Base-by-base conservation (phyloP, 1,140 invertebrate species). In the Ptiloglossa arizonensis region DNA sequence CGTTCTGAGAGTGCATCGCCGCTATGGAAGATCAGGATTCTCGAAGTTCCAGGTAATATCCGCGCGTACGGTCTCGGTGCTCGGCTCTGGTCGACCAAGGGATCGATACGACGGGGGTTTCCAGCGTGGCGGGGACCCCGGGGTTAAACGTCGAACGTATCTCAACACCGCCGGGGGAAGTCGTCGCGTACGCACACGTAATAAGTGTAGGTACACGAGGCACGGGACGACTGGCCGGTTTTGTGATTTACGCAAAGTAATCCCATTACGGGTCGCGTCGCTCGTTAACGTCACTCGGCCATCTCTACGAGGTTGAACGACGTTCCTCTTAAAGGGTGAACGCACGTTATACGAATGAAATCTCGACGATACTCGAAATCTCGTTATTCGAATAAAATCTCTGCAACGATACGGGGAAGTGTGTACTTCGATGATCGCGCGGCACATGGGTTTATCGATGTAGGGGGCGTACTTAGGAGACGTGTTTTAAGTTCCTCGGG, bases 221-320 rank as follows among this genome's bases (percentile, higher is more conserved):
- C 57, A 19, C 69, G 24, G 57, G 72, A 69, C n/a, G 70, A 75
- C 48, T 50, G 63, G 76, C 48, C 80, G 62, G 76, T 68, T 80
- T 80, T 52, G 77, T 88, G 87, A 87, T 88, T 88, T 88, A 88
- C 86, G 86, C 85, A 87, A 88, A 88, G 80, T 88, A 86, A 88
- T 88, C 85, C 74, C 82, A 88, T 86, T 88, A 85, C 80, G 76
- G 85, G 75, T 82, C 84, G 77, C 71, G 86, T 70, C 71, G 84
- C 74, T 86, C 87, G 86, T 88, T 88, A 88, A 85, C 73, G 79
- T 86, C 84, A 81, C 50, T 62, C 64, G 57, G 15, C 52, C 60
- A 70, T 54, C 50, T 63, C 46, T 62, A 24, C 57, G 29, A 59
- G 41, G 22, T 27, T 59, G 41, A 13, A 57, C 64, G 63, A 27